Evolutionary conservation across 2,797 vertebrate species (phyloP).

Genomic region (Gobio occitaniae): DNA sequence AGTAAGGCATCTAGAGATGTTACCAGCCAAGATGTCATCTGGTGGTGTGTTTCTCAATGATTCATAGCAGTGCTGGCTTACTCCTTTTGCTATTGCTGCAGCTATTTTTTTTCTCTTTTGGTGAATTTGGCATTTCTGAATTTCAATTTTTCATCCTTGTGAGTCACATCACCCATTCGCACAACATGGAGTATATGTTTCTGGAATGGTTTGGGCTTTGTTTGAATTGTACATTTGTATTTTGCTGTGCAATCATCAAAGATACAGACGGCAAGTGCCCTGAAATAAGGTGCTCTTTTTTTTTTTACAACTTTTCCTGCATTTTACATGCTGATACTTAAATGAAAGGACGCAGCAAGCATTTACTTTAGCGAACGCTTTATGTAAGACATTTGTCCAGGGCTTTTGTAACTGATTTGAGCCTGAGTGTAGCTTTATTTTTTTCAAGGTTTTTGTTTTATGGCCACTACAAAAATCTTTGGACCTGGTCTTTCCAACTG

Average conservation of each 20-base stretch:
- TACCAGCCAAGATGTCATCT: not conserved
- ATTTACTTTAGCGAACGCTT: no score
- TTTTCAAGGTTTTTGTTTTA: no score
- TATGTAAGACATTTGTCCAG: no score
- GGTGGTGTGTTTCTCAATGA: not conserved
- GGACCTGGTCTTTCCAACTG: no score
- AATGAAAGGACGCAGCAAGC: not conserved
- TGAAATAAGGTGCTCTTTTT: not conserved
- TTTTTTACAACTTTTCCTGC: not conserved
- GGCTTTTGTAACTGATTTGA: no score
- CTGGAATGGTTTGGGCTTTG: slow-evolving; percentile 1
- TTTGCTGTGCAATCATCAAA: not conserved
- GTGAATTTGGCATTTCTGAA: not conserved
- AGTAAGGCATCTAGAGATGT: not conserved
- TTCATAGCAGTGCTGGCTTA: not conserved
- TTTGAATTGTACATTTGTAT: not conserved
- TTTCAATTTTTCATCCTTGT: not conserved
- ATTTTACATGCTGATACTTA: not conserved
- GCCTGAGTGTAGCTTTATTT: no score
- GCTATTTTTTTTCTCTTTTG: not conserved
- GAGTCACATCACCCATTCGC: not conserved
- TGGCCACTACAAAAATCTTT: no score
- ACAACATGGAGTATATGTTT: not conserved
- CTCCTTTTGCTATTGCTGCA: not conserved
- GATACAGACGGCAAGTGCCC: not conserved